Percentiles rank a stretch among this genome's conserved stretches.
These are phyloP conservation scores for Phrynocephalus forsythii DNA, from an alignment of 2,797 vertebrate species.

Conservation along the genomic window DNA sequence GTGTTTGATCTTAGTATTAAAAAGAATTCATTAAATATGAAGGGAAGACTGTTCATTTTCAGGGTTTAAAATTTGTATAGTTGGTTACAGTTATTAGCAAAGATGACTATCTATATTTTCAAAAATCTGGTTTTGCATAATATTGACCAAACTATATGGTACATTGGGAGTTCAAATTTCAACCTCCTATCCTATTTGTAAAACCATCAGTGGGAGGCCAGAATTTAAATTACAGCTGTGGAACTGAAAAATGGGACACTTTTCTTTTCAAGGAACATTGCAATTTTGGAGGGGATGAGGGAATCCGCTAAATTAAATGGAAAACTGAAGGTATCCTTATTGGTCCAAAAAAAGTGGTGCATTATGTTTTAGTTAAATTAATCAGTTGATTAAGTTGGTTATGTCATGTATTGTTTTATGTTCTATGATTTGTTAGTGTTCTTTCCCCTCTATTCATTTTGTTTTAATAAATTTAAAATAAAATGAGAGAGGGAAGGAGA, in stretches of 20 bases:
- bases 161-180: too few species aligned
- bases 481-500: too few species aligned
- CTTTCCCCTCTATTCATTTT: too few species aligned
- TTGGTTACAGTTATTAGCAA: neutral
- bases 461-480: too few species aligned
- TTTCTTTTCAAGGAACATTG: neutral
- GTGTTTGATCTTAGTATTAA: conserved; percentile 58
- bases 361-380: too few species aligned
- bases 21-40: conserved; percentile 57
- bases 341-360: too few species aligned
- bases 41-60: neutral
- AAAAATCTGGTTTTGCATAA: neutral
- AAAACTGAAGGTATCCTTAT: too few species aligned
- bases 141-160: neutral
- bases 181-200: neutral
- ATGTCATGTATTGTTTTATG: too few species aligned
- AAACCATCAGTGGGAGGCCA: neutral
- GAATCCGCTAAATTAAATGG: too few species aligned
- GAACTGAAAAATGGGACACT: neutral
- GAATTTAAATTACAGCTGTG: neutral
- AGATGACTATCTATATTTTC: neutral
- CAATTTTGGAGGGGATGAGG: too few species aligned
- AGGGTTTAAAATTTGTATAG: neutral
- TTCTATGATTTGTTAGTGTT: too few species aligned
- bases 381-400: too few species aligned